Conservation (phyloP, 2,888 invertebrate species). For the Melitaea athalia region DNA sequence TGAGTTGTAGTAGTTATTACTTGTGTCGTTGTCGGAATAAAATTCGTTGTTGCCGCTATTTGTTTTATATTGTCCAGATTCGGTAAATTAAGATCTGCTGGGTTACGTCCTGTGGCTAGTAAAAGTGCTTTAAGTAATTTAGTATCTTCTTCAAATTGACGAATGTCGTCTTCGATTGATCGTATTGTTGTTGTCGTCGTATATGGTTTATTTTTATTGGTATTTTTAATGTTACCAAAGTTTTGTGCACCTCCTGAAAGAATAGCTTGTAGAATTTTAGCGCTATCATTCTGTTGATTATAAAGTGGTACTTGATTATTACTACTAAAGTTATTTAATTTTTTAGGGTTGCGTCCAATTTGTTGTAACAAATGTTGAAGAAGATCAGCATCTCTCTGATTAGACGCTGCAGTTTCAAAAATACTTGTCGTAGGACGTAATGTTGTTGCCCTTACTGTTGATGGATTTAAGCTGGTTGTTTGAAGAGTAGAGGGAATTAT, state of each 20-base stretch:
- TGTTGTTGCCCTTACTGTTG: constrained; percentile 40
- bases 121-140: constrained; percentile 72
- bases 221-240: constrained; percentile 42
- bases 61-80: constrained; percentile 53
- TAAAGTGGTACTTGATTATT: constrained; percentile 42
- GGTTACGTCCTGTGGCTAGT: constrained; percentile 72
- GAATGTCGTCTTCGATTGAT: constrained; percentile 73
- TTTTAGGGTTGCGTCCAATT: constrained; percentile 69
- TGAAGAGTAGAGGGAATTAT: constrained; percentile 40
- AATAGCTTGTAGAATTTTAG: constrained; percentile 64
- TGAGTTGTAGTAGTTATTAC: constrained; percentile 41
- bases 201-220: constrained; percentile 44
- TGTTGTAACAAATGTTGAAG: constrained; percentile 57
- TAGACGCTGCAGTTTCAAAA: constrained; percentile 55
- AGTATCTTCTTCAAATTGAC: constrained; percentile 75
- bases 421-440: constrained; percentile 52
- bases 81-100: constrained; percentile 66
- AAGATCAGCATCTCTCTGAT: constrained; percentile 60
- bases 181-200: constrained; percentile 59
- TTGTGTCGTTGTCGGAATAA: constrained; percentile 39
- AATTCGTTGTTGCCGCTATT: constrained; percentile 23
- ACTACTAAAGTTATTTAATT: constrained; percentile 55
- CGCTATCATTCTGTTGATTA: constrained; percentile 49
- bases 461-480: constrained; percentile 46
- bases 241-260: constrained; percentile 58